Evolutionary conservation across 2,113 vertebrate species (phyloP).

Genomic region (Stigmatopora nigra): DNA sequence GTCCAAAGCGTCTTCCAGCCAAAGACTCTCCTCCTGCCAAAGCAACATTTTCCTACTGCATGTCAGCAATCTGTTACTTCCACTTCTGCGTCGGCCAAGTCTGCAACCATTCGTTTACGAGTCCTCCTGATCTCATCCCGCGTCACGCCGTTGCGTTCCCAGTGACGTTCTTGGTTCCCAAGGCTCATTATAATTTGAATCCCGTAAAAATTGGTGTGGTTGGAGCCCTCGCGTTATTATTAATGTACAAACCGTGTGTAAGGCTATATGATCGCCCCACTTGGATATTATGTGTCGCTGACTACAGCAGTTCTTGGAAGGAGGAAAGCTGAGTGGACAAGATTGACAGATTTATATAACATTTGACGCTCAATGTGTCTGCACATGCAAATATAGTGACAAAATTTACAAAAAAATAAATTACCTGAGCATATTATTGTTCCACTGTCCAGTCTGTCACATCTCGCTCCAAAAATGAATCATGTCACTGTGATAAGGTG

Average conservation of each 20-base stretch:
- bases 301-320: background rate
- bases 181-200: background rate
- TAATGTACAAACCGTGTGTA: conserved; percentile 3
- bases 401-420: no score
- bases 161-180: conserved; percentile 8
- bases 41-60: conserved; percentile 42
- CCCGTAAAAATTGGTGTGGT: background rate
- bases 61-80: conserved; percentile 44
- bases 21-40: conserved; percentile 15
- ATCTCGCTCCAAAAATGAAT: conserved; percentile 2
- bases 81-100: conserved; percentile 27
- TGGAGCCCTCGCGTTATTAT: background rate
- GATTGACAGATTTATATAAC: no score
- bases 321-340: background rate
- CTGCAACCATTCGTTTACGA: conserved; percentile 20
- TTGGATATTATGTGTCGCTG: background rate
- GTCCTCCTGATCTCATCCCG: conserved; percentile 30
- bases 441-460: background rate
- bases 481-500: conserved; percentile 3
- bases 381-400: background rate
- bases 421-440: background rate
- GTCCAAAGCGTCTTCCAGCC: conserved; percentile 17
- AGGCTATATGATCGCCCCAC: background rate
- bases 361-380: background rate
- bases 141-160: conserved; percentile 6